A percentile compares a stretch with the other conserved stretches of the same genome.
Conservation (phyloP, 2,888 invertebrate species). For the Dicyrtomina minuta region DNA sequence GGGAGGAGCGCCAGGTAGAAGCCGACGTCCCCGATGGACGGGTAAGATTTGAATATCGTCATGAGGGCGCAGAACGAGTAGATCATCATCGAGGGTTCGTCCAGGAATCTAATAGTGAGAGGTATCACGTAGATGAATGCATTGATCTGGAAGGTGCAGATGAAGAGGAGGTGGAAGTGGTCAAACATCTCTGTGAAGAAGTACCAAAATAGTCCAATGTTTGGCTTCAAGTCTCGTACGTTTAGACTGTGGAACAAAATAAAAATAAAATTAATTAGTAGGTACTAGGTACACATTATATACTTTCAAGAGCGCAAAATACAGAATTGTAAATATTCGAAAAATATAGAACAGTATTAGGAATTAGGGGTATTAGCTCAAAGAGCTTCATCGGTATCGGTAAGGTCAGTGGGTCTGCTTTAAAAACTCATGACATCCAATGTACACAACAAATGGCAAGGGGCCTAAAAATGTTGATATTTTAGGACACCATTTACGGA, state of each 20-base stretch:
- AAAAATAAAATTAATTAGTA: too few species aligned
- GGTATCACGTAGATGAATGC: conserved; percentile 89
- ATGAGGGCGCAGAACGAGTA: conserved; percentile 78
- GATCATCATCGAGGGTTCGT: conserved; percentile 77
- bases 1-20: conserved; percentile 88
- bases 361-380: too few species aligned
- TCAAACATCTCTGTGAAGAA: conserved; percentile 99
- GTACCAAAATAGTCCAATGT: conserved; percentile 98
- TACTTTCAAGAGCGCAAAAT: too few species aligned
- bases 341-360: too few species aligned
- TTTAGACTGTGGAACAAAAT: conserved; percentile 65
- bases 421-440: too few species aligned
- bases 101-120: conserved; percentile 73
- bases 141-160: conserved; percentile 96
- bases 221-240: conserved; percentile 92
- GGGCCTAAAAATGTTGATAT: too few species aligned
- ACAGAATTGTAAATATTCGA: too few species aligned
- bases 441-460: too few species aligned
- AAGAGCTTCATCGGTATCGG: too few species aligned
- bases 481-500: too few species aligned
- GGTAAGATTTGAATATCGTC: conserved; percentile 95
- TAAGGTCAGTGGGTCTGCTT: too few species aligned
- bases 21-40: conserved; percentile 91
- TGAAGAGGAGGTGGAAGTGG: conserved; percentile 91
- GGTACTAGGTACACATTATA: too few species aligned